Conservation (phyloP, 92 coral and sea anemone genomes). For the Virgularia gustaviana region DNA sequence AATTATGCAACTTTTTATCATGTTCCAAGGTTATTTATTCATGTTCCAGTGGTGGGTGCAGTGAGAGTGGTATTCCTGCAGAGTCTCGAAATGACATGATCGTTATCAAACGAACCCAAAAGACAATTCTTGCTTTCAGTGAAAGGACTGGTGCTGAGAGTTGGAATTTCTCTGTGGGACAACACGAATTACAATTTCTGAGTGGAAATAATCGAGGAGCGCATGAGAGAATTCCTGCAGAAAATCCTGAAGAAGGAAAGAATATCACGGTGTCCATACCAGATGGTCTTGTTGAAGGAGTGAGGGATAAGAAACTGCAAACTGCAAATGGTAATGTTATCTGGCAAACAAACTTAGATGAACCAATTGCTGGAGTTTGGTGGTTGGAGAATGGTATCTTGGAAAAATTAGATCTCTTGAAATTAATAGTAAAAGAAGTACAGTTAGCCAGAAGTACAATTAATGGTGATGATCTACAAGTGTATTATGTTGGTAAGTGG, state of each 20-base stretch:
- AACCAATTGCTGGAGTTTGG: slow-evolving; percentile 93
- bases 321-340: slow-evolving; percentile 51
- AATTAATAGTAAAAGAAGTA: slow-evolving; percentile 67
- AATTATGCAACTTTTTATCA: too few relatives aligned
- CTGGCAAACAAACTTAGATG: slow-evolving; percentile 90
- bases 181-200: slow-evolving; percentile 75
- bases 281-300: slow-evolving; percentile 83
- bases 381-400: slow-evolving; percentile 63
- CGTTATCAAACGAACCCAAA: slow-evolving; percentile 83
- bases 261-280: slow-evolving; percentile 81
- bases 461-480: not conserved
- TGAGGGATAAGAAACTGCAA: slow-evolving; percentile 30
- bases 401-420: slow-evolving; percentile 63
- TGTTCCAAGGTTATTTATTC: slow-evolving; percentile 79
- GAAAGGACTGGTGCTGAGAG: slow-evolving; percentile 92
- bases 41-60: slow-evolving; percentile 87
- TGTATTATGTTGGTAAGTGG: slow-evolving; percentile 40
- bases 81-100: slow-evolving; percentile 55
- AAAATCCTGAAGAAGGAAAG: slow-evolving; percentile 51
- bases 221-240: slow-evolving; percentile 44
- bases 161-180: slow-evolving; percentile 99
- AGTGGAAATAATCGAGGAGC: slow-evolving; percentile 50
- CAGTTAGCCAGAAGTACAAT: slow-evolving; percentile 58
- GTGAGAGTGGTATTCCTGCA: slow-evolving; percentile 49
- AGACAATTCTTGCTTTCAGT: slow-evolving; percentile 88